Evolutionary conservation across 2,113 vertebrate species (phyloP), one percentile per base, ranked within the genome.

Genomic region (Rostratula benghalensis): DNA sequence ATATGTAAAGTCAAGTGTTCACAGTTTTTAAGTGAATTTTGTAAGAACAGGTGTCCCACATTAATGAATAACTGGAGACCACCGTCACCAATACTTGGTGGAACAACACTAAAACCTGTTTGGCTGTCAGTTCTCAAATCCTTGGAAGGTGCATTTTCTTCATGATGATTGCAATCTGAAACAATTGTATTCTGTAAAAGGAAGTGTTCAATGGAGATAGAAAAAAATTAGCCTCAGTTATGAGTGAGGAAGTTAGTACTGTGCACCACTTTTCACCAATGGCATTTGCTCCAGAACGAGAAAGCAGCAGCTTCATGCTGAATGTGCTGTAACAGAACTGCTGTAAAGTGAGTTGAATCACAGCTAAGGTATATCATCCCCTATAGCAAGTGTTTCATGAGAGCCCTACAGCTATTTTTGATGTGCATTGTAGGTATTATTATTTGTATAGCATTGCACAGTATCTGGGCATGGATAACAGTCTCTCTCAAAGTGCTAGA

Each of bases 261-360:
- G 33, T 77, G 11, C 14, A 22, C 16, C 2, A 4, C 0, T 3
- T 50, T 27, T 50, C 61, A 69, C 13, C 33, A n/a, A 22, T 4
- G 9, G 4, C 27, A 24, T 45, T 65, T 79, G 6, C 43, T 93
- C 56, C 51, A 41, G n/a, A 56, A 53, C 4, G 19, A 87, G 19
- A 30, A 59, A 51, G 20, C 14, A 73, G 9, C 3, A 3, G 17
- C n/a, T 71, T 74, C 18, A 7, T 61, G 53, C 24, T 86, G 61
- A 22, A 60, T 21, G 6, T 14, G 37, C 33, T 80, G 10, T 59
- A 56, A 6, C 3, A 80, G 54, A 50, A 27, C 45, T 64, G 28
- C 64, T 57, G 41, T n/a, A 30, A 60, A 45, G 20, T 6, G 39
- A 83, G 45, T 24, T 86, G 83, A 69, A 45, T 87, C n/a, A 20